phyloP scores from a whole-genome alignment of 64 coral and sea anemone genomes.

The Porites lutea region DNA sequence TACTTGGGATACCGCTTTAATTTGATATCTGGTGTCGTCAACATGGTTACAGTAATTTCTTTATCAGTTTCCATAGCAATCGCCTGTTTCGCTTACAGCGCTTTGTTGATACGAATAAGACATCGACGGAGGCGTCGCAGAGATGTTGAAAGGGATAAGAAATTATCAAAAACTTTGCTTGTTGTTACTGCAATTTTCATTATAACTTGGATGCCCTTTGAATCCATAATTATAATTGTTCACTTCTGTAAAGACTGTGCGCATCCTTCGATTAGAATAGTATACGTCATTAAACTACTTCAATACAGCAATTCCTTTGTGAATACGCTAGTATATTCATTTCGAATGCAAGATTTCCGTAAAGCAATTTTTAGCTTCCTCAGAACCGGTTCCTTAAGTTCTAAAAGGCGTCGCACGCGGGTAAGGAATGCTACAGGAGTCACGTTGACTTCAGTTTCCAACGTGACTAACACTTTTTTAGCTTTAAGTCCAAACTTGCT shows the following conservation, averaged over 20 bases:
- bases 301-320: slow-evolving; percentile 64
- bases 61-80: slow-evolving; percentile 7
- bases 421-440: background rate
- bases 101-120: slow-evolving; percentile 13
- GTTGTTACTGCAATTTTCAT: slow-evolving; percentile 26
- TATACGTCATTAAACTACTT: slow-evolving; percentile 32
- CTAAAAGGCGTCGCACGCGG: background rate
- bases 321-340: slow-evolving; percentile 59
- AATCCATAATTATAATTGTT: slow-evolving; percentile 24
- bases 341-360: slow-evolving; percentile 65
- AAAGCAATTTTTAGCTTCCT: background rate
- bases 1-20: slow-evolving; percentile 18
- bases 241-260: slow-evolving; percentile 8
- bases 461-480: slow-evolving; percentile 13
- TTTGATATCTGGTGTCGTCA: background rate
- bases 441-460: slow-evolving; percentile 18
- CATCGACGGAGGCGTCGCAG: background rate
- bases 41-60: slow-evolving; percentile 2
- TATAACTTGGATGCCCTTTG: slow-evolving; percentile 33
- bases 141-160: slow-evolving; percentile 27
- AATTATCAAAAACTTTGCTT: slow-evolving; percentile 12
- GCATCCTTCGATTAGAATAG: background rate
- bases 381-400: slow-evolving; percentile 8
- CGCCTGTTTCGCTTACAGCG: background rate
- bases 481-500: background rate